These are phyloP conservation scores for Oryzaephilus surinamensis DNA, from an alignment of 1,140 invertebrate species.

Conservation along the genomic window DNA sequence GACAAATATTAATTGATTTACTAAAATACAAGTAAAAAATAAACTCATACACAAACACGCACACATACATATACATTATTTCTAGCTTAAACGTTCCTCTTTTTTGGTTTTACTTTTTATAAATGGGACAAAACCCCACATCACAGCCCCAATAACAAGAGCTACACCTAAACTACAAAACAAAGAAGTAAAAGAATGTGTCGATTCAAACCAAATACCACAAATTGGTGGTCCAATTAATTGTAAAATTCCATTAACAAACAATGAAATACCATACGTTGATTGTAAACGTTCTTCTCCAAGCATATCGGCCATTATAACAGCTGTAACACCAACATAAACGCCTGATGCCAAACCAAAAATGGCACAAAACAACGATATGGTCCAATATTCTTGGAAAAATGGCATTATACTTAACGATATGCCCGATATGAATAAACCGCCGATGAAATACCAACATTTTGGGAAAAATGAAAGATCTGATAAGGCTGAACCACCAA, in stretches of 20 bases:
- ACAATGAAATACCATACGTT: conserved; percentile 74
- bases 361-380: conserved; percentile 58
- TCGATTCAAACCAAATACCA: conserved; percentile 52
- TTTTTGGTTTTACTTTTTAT: conserved; percentile 38
- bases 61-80: too few relatives aligned
- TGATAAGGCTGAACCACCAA: conserved; percentile 70
- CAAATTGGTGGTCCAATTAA: conserved; percentile 69
- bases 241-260: conserved; percentile 71
- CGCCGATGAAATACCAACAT: conserved; percentile 69
- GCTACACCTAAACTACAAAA: conserved; percentile 61
- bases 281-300: conserved; percentile 72
- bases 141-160: conserved; percentile 55
- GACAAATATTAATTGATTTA: too few relatives aligned
- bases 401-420: conserved; percentile 58
- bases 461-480: conserved; percentile 63
- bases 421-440: conserved; percentile 62
- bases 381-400: conserved; percentile 42
- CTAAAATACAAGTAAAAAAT: too few relatives aligned
- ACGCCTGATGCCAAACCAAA: conserved; percentile 75
- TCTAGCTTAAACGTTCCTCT: too few relatives aligned
- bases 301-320: conserved; percentile 76
- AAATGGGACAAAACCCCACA: conserved; percentile 66
- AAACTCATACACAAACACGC: too few relatives aligned
- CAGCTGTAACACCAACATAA: conserved; percentile 75
- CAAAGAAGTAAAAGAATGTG: conserved; percentile 55